These are phyloP conservation scores for Guaruba guarouba DNA, from an alignment of 2,113 vertebrate genomes.

Conservation along the genomic window DNA sequence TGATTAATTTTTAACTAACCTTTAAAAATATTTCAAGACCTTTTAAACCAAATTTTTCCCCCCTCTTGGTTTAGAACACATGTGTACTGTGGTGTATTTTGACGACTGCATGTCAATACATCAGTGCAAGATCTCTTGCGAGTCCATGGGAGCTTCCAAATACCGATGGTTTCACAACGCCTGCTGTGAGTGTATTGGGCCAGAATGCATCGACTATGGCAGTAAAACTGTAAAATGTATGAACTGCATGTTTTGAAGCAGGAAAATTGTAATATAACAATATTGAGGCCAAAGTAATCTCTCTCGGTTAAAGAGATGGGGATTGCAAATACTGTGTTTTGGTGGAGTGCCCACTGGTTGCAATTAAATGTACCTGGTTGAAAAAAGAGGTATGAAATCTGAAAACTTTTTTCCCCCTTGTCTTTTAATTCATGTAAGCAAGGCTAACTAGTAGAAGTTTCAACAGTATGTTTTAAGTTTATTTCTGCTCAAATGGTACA, in stretches of 20 bases:
- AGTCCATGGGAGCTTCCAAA: constrained; percentile 98
- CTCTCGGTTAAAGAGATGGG: background rate
- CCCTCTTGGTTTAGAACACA: constrained; percentile 78
- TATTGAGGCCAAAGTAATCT: constrained; percentile 43
- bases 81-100: constrained; percentile 98
- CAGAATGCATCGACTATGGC: constrained; percentile 96
- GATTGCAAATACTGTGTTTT: background rate
- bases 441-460: constrained; percentile 22
- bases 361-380: background rate
- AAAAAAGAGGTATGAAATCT: constrained; percentile 48
- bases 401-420: background rate
- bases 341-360: constrained; percentile 34
- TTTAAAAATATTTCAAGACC: background rate
- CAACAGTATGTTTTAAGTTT: constrained; percentile 1
- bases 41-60: background rate
- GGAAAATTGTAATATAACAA: background rate
- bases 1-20: background rate
- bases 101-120: constrained; percentile 98
- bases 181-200: constrained; percentile 97
- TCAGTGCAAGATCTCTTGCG: constrained; percentile 96
- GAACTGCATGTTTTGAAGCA: constrained; percentile 93
- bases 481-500: background rate
- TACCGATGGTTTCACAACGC: constrained; percentile 99
- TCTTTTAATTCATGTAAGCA: background rate
- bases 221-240: constrained; percentile 96